These are phyloP conservation scores for Pollimyrus isidori DNA, from an alignment of 2,113 vertebrate genomes.

Conservation along the genomic window DNA sequence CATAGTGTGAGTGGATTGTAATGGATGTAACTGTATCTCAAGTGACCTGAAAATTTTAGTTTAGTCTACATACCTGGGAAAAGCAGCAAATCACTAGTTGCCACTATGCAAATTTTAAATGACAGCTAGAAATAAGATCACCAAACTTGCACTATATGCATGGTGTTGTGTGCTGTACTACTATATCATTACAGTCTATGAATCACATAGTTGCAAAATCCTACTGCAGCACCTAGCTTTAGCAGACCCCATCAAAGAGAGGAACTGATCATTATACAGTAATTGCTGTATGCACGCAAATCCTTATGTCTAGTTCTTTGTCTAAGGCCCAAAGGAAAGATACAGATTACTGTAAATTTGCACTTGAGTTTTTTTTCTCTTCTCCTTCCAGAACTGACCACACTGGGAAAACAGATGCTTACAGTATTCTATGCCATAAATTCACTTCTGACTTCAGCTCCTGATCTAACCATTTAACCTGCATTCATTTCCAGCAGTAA, in stretches of 20 bases:
- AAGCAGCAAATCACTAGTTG: neutral
- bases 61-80: neutral
- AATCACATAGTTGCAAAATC: neutral
- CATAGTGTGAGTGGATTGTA: neutral
- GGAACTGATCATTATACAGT: neutral
- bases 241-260: neutral
- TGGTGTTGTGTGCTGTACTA: neutral
- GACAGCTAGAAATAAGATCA: neutral
- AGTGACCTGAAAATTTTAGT: neutral
- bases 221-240: neutral
- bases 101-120: neutral
- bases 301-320: neutral
- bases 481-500: neutral
- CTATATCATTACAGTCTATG: neutral
- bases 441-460: no score
- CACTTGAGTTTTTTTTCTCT: neutral
- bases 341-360: neutral
- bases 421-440: neutral
- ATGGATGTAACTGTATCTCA: neutral
- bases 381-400: neutral
- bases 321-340: neutral
- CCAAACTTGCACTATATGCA: neutral
- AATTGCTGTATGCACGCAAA: neutral
- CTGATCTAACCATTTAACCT: neutral
- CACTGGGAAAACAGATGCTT: neutral